Evolutionary conservation across 2,113 vertebrate genomes (phyloP).

Genomic region (Marmota monax): DNA sequence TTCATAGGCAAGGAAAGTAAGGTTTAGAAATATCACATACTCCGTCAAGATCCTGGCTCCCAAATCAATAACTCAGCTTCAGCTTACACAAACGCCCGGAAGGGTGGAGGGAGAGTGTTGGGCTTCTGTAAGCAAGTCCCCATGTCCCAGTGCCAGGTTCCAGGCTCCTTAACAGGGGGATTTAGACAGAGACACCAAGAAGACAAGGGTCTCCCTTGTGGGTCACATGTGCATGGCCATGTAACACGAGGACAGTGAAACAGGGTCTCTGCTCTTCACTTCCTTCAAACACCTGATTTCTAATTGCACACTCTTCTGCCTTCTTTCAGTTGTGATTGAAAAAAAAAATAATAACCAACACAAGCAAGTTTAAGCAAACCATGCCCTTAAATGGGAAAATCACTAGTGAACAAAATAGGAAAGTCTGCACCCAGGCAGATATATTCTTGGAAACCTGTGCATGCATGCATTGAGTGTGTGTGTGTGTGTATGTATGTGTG

Average conservation of each 20-base stretch:
- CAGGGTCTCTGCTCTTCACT: neutral
- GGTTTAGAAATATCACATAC: neutral
- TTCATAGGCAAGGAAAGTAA: neutral
- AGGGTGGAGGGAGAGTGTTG: neutral
- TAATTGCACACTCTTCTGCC: neutral
- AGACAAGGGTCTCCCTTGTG: neutral
- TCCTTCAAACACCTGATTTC: neutral
- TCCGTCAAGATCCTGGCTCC: neutral
- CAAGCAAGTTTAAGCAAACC: neutral
- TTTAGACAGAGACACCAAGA: neutral
- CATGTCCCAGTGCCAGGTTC: neutral
- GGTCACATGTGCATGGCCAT: neutral
- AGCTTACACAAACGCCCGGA: neutral
- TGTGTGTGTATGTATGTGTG: too few species aligned
- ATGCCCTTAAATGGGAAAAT: neutral
- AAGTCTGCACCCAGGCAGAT: too few species aligned
- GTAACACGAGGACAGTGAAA: neutral
- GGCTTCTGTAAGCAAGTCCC: neutral
- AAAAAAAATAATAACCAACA: neutral
- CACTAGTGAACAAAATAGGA: neutral
- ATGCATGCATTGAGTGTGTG: too few species aligned
- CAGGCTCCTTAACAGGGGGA: neutral
- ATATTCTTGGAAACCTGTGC: too few species aligned
- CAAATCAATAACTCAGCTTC: neutral
- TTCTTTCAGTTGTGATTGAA: neutral